Percentiles rank a stretch among this genome's conserved stretches.
These are phyloP conservation scores for Distichodus sexfasciatus DNA, from an alignment of 2,797 vertebrate genomes.

Conservation along the genomic window DNA sequence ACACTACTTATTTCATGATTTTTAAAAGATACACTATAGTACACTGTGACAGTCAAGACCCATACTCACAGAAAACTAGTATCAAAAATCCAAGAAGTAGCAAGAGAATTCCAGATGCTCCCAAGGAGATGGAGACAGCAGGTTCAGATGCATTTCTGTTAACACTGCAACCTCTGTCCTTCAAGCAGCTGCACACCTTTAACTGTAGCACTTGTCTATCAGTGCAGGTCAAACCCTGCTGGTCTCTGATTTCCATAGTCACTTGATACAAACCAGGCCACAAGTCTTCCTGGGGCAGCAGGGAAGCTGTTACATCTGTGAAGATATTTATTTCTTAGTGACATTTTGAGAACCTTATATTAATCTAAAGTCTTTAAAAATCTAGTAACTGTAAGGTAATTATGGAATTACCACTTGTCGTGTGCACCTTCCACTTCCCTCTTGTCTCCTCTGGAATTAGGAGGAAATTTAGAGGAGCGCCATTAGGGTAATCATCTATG, in stretches of 20 bases:
- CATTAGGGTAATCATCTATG: conserved; percentile 68
- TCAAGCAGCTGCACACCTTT: conserved; percentile 50
- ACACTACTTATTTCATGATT: too few relatives aligned
- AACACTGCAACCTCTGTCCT: conserved; percentile 22
- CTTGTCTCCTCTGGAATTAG: conserved; percentile 65
- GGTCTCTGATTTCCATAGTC: conserved; percentile 51
- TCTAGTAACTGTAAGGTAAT: too few relatives aligned
- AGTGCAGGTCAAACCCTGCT: conserved; percentile 55
- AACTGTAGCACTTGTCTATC: conserved; percentile 49
- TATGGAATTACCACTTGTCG: conserved; percentile 64
- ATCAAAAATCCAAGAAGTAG: conserved; percentile 46
- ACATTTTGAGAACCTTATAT: background rate
- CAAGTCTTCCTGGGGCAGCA: conserved; percentile 29
- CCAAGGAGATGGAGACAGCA: conserved; percentile 8
- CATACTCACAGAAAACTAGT: conserved; percentile 56
- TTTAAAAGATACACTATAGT: too few relatives aligned
- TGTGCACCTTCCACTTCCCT: conserved; percentile 70
- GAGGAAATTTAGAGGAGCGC: conserved; percentile 73
- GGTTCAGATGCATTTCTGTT: background rate
- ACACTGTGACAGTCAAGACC: too few relatives aligned
- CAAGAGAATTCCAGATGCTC: conserved; percentile 17
- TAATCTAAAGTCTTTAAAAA: background rate
- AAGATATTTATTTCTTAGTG: background rate
- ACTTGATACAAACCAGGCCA: conserved; percentile 53
- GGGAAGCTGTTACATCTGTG: conserved; percentile 35